Conservation (phyloP, 2,113 vertebrate genomes). For the Tretioscincus oriximinensis region DNA sequence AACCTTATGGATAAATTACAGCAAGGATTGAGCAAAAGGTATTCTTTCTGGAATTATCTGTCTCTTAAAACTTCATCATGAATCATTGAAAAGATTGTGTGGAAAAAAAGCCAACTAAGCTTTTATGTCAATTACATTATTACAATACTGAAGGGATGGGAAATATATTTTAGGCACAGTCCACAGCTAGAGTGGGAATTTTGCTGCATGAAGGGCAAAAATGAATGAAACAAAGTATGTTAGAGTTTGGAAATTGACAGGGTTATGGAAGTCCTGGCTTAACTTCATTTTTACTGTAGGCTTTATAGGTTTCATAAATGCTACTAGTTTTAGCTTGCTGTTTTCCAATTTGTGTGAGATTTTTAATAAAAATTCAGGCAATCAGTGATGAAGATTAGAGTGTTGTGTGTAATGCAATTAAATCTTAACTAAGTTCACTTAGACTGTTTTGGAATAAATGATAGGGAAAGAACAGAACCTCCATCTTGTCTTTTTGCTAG, state of each 20-base stretch:
- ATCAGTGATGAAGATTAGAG: not conserved
- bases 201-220: not conserved
- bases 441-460: not conserved
- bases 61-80: not conserved
- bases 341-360: not conserved
- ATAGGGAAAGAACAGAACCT: not conserved
- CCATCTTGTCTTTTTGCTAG: not conserved
- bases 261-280: not conserved
- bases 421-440: not conserved
- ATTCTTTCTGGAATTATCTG: not conserved
- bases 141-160: constrained; percentile 4
- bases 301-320: not conserved
- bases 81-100: not conserved
- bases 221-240: not conserved
- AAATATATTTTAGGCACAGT: not conserved
- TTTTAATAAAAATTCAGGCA: not conserved
- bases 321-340: not conserved
- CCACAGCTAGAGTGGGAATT: not conserved
- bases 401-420: not conserved
- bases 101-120: constrained; percentile 1
- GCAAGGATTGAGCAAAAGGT: not conserved
- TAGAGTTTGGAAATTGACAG: not conserved
- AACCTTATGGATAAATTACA: not conserved
- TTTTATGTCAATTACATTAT: fast-evolving
- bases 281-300: not conserved